Base-by-base conservation (phyloP, 64 coral and sea anemone species). In the Montipora foliosa region DNA sequence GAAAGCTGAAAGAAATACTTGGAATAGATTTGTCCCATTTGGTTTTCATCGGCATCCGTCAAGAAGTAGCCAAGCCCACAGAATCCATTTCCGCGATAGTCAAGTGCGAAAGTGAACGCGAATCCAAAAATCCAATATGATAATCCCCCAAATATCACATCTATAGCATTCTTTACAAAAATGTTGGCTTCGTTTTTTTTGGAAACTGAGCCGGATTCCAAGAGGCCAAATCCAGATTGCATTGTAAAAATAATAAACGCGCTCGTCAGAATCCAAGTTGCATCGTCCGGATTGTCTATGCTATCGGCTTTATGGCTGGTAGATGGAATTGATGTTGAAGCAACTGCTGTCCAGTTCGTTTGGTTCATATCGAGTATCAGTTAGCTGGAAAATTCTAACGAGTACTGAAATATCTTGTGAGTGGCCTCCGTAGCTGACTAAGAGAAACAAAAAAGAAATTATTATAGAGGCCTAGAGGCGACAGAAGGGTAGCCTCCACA, bases 121-220 rank as follows among this genome's bases (percentile, higher is more conserved):
- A 91, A 91, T 12, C 89, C 89, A 72, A 91, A 91, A 15, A 91
- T 13, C 89, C 89, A 91, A 50, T 91, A 91, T 2, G 89, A 79
- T 10, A 91, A 24, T 69, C 89, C 89, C 49, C 89, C 89, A 16
- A 70, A 91, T 4, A 91, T 80, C 13, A 91, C 89, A 57, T 91
- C 89, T 3, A 91, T 62, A 2, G 78, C 89, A 12, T 91, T 91
- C 50, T 91, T 91, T 37, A 79, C 79, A 77, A 91, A 82, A 22
- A 91, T 80, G 49, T 91, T 91, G 0, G 78, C 78, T 37, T 91
- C 89, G 44, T 91, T 91, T 80, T 91, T 91, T 44, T 25, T 91
- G 1, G 90, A 91, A 6, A 55, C 90, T 79, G 83, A 74, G 17
- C 90, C 90, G 21, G 90, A 79, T 71, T 91, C 78, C 7, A 91